Percentiles rank a stretch among this genome's conserved stretches.
Conservation (phyloP, 2,888 invertebrate genomes). For the Drosophila prostipennis region DNA sequence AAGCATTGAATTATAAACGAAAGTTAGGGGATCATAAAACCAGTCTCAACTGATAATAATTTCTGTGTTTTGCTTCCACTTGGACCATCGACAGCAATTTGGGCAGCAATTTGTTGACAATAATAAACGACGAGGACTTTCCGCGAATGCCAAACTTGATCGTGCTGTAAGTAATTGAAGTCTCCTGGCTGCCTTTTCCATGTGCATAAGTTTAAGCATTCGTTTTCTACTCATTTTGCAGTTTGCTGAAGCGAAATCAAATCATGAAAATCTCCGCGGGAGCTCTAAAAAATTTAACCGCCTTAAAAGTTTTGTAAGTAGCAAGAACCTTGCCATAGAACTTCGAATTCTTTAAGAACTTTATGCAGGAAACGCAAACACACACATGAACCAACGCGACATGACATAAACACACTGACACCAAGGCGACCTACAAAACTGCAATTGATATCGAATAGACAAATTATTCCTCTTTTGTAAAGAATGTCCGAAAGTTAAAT, state of each 20-base stretch:
- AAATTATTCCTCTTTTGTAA: not conserved
- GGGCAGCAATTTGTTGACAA: slow-evolving; percentile 89
- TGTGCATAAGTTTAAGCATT: slow-evolving; percentile 27
- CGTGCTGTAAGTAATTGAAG: slow-evolving; percentile 90
- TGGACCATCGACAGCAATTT: slow-evolving; percentile 87
- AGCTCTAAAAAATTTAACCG: slow-evolving; percentile 91
- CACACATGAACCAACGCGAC: slow-evolving; percentile 37
- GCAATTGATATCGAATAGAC: slow-evolving; percentile 57
- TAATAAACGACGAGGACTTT: slow-evolving; percentile 89
- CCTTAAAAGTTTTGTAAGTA: slow-evolving; percentile 94
- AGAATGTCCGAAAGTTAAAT: not conserved
- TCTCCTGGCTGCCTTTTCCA: not conserved
- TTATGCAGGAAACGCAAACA: slow-evolving; percentile 30
- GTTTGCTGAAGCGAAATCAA: slow-evolving; percentile 94
- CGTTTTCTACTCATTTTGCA: slow-evolving; percentile 83
- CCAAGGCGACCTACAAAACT: slow-evolving; percentile 49
- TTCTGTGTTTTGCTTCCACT: slow-evolving; percentile 34
- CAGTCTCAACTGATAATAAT: slow-evolving; percentile 36
- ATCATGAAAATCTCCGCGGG: slow-evolving; percentile 91
- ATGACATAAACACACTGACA: slow-evolving; percentile 40
- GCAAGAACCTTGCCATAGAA: slow-evolving; percentile 21
- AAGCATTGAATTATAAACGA: slow-evolving; percentile 42
- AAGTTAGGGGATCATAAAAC: slow-evolving; percentile 37
- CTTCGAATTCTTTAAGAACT: slow-evolving; percentile 58
- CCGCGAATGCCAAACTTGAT: slow-evolving; percentile 89